Evolutionary conservation across 2,797 vertebrate genomes (phyloP).

Genomic region (Alectoris magna): DNA sequence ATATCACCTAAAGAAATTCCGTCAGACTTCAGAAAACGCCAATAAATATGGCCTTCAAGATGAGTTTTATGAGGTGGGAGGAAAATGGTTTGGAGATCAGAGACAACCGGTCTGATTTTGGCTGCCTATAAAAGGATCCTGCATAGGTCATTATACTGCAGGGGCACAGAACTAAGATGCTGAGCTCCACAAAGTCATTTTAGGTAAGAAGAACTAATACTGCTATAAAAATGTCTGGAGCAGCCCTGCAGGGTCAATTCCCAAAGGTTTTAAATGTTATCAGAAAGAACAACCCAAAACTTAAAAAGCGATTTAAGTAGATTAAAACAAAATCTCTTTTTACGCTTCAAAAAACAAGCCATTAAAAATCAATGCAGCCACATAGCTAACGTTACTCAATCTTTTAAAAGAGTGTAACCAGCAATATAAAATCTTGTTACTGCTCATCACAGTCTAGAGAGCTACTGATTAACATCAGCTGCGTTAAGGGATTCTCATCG

Average conservation of each 20-base stretch:
- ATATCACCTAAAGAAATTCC: background rate
- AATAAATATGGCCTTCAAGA: background rate
- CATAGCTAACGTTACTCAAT: accelerated
- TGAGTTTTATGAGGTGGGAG: background rate
- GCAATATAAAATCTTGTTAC: background rate
- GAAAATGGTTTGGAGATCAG: background rate
- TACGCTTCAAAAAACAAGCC: background rate
- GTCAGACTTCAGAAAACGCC: background rate
- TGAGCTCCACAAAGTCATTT: background rate
- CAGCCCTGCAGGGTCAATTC: background rate
- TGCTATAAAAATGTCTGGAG: background rate
- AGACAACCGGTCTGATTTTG: background rate
- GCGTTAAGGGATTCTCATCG: background rate
- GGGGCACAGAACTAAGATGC: background rate
- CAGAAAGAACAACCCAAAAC: background rate
- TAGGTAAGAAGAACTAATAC: background rate
- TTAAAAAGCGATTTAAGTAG: conserved; percentile 14
- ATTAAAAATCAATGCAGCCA: background rate
- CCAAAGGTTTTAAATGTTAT: background rate
- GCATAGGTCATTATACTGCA: background rate
- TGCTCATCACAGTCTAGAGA: background rate
- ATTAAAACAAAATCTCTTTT: conserved; percentile 56
- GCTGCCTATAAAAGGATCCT: background rate
- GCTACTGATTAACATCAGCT: background rate
- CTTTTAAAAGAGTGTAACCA: background rate